Percentiles rank a stretch among this genome's conserved stretches.
Evolutionary conservation across 1,140 invertebrate genomes (phyloP).

Genomic region (Cardiocondyla obscurior): DNA sequence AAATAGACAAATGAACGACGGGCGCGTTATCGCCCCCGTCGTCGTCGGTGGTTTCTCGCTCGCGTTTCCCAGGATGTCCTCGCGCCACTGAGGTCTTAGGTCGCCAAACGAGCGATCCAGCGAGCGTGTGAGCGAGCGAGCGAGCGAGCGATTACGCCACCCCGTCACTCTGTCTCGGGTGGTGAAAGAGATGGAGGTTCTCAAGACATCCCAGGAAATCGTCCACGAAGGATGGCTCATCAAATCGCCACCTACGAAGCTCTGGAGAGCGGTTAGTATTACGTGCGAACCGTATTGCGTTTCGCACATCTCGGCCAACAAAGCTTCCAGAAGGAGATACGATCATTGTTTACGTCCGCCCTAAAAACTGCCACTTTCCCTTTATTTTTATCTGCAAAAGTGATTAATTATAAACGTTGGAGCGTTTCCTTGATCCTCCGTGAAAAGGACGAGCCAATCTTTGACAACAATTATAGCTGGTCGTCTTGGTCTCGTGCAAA

Average conservation of each 20-base stretch:
- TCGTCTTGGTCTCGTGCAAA: background rate
- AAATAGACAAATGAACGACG: conserved; percentile 73
- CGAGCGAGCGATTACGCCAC: background rate
- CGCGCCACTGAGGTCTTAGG: conserved; percentile 35
- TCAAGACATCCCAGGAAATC: conserved; percentile 85
- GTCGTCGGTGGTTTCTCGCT: conserved; percentile 62
- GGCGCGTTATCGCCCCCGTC: conserved; percentile 54
- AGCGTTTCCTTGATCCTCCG: conserved; percentile 14
- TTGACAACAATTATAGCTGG: background rate
- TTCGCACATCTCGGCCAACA: background rate
- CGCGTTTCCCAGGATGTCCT: conserved; percentile 20
- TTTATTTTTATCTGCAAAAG: background rate
- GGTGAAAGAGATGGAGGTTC: conserved; percentile 69
- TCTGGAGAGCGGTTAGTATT: conserved; percentile 93
- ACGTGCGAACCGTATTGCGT: background rate
- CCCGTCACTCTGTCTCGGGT: background rate
- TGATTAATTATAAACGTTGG: background rate
- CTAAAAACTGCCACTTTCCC: background rate
- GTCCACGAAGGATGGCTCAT: conserved; percentile 95
- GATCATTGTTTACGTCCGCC: conserved; percentile 61
- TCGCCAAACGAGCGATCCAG: background rate
- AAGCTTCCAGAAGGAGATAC: background rate
- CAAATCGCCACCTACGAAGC: conserved; percentile 95
- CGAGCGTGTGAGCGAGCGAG: background rate
- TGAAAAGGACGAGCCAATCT: background rate